Base-by-base conservation (phyloP, 2,797 vertebrate species). In the Rousettus madagascariensis region DNA sequence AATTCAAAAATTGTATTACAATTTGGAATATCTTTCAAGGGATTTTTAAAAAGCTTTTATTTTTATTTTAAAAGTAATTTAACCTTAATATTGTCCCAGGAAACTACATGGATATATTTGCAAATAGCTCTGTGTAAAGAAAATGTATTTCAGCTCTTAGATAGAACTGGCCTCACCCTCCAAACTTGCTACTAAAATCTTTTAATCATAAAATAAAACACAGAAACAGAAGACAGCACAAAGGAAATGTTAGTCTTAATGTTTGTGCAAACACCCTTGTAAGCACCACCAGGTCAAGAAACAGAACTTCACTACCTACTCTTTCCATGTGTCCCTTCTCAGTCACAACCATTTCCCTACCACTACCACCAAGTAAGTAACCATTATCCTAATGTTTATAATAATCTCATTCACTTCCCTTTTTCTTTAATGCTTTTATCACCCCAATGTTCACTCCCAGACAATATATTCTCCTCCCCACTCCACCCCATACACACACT, bases 61-160 rank as follows among this genome's bases (percentile, higher is more conserved):
- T 93, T 88, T 74, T 87, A 57, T 69, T 61, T 71, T 83, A 63
- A 74, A 86, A 90, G 63, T 71, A 77, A 72, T 66, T 86, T 83
- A 86, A 55, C 5, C 57, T 88, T 59, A 88, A 59, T 49, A 96
- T 79, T 80, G 74, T 78, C 38, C 72, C 59, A 94, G 79, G 63
- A 85, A 65, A 89, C 38, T 66, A 95, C 92, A 69, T 77, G 66
- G 53, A 86, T 89, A 49, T 28, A 68, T 85, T 91, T 82, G 24
- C 53, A 94, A 91, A 80, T 57, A 69, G 38, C 19, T 78, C 8
- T 8, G n/a, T 69, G 8, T 57, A 4, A 15, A 92, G 88, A 91
- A 91, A 77, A 36, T 92, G 49, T 22, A 57, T 69, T 69, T 96
- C 36, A 49, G 16, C n/a, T 96, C 28, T 94, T 46, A 55, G 59